Conservation (phyloP, 2,888 invertebrate species). For the Caradrina clavipalpis region DNA sequence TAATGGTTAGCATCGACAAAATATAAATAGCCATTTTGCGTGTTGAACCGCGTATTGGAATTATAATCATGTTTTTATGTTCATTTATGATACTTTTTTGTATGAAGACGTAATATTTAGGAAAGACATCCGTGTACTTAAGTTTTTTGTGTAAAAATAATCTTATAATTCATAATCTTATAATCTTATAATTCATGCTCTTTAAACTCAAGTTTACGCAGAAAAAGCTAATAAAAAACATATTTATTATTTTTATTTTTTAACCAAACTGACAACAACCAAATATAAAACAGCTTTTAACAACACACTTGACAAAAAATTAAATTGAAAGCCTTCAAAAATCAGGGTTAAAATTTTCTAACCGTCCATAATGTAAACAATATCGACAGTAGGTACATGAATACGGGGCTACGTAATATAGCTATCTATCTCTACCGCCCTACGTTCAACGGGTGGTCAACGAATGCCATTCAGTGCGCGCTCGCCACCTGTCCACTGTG, state of each 20-base stretch:
- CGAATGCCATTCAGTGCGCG: conserved; percentile 26
- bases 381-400: conserved; percentile 4
- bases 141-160: too few species aligned
- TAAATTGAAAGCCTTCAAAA: neutral
- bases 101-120: neutral
- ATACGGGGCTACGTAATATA: conserved; percentile 13
- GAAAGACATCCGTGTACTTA: too few species aligned
- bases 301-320: neutral
- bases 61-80: conserved; percentile 1
- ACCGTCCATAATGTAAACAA: conserved; percentile 32
- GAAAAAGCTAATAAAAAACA: too few species aligned
- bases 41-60: neutral
- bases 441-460: conserved; percentile 32
- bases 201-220: too few species aligned
- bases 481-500: conserved; percentile 41
- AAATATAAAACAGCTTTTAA: neutral
- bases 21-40: neutral
- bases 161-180: too few species aligned
- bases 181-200: too few species aligned
- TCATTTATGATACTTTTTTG: neutral
- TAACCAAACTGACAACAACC: neutral
- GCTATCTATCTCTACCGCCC: neutral
- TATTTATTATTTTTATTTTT: too few species aligned
- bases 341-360: conserved; percentile 3
- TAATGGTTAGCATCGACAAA: conserved; percentile 1